Evolutionary conservation across 2,113 vertebrate species (phyloP), one percentile per base, ranked within the genome.

Genomic region (Thinocorus orbignyianus): DNA sequence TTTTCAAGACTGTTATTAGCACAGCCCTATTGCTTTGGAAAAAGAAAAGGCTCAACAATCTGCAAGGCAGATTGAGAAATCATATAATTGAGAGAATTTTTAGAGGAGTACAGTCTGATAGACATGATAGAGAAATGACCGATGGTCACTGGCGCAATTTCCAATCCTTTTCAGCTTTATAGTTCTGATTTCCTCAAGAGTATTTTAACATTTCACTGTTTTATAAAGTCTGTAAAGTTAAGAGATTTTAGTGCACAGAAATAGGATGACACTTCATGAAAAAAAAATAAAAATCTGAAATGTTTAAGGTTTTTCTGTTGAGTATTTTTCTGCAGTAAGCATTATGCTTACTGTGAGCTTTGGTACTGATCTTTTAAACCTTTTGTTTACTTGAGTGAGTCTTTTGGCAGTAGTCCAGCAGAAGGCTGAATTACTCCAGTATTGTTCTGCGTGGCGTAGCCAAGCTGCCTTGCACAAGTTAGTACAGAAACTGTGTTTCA

Each of bases 331-430:
- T 65, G 49, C 76, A 57, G 71, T 30, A 88, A 90, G 41, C 60
- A 62, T 86, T 90, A 46, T 39, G 37, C 60, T 83, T 66, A 58
- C 64, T 81, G 54, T 83, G 80, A 83, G 80, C 82, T 93, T 90
- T 86, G 46, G 24, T 70, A 81, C 76, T 55, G 90, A 96, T 80
- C 94, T 91, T 83, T 97, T 90, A 93, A 93, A 93, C 71, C 88
- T 90, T 91, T 68, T 70, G 55, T 94, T 95, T 90, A 92, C 86
- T 94, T 79, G 39, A 77, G 14, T 17, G 66, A 93, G 68, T 77
- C 82, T 65, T 76, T 69, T 92, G 92, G 92, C 95, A 65, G 64
- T 7, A 86, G 37, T 46, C 58, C 82, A 78, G 64, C 9, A 70
- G 79, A 37, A 77, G 37, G 31, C 71, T 90, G 79, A 70, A 54